A percentile compares a stretch with the other conserved stretches of the same genome.
phyloP scores from a whole-genome alignment of 2,888 invertebrate genomes.

The Ypsolopha scabrella region DNA sequence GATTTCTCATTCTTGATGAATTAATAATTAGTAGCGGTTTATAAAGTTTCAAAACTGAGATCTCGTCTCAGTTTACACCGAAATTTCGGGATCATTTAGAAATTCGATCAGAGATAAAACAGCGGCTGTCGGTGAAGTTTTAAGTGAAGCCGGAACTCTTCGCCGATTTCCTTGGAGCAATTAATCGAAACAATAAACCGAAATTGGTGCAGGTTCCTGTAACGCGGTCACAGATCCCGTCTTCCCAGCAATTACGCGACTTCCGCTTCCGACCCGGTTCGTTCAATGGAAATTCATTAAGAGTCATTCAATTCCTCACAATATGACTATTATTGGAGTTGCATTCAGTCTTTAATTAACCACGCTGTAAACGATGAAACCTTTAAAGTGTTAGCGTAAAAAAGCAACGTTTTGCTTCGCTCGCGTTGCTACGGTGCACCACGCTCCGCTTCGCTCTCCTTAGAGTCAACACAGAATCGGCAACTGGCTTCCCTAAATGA shows the following conservation, averaged over 20 bases:
- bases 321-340: slow-evolving; percentile 55
- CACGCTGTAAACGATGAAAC: slow-evolving; percentile 18
- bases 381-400: slow-evolving; percentile 15
- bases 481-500: slow-evolving; percentile 36
- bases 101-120: slow-evolving; percentile 19
- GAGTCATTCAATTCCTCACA: slow-evolving; percentile 60
- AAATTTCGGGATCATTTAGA: not conserved
- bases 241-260: slow-evolving; percentile 52
- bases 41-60: too few relatives aligned
- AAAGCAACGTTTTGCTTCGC: slow-evolving; percentile 5
- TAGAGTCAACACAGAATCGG: slow-evolving; percentile 4
- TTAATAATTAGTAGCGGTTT: not conserved
- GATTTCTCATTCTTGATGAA: too few relatives aligned
- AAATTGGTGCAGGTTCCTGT: slow-evolving; percentile 53
- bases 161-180: slow-evolving; percentile 50
- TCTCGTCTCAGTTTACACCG: not conserved
- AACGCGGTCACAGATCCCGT: slow-evolving; percentile 48
- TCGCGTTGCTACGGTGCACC: not conserved
- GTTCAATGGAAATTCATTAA: slow-evolving; percentile 62
- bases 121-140: slow-evolving; percentile 29
- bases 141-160: slow-evolving; percentile 30
- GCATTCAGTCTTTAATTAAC: slow-evolving; percentile 54
- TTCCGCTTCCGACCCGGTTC: slow-evolving; percentile 45
- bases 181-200: slow-evolving; percentile 64
- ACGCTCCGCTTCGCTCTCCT: not conserved